These are phyloP conservation scores for Chionodraco myersi DNA, from an alignment of 2,113 vertebrate genomes.

Conservation along the genomic window DNA sequence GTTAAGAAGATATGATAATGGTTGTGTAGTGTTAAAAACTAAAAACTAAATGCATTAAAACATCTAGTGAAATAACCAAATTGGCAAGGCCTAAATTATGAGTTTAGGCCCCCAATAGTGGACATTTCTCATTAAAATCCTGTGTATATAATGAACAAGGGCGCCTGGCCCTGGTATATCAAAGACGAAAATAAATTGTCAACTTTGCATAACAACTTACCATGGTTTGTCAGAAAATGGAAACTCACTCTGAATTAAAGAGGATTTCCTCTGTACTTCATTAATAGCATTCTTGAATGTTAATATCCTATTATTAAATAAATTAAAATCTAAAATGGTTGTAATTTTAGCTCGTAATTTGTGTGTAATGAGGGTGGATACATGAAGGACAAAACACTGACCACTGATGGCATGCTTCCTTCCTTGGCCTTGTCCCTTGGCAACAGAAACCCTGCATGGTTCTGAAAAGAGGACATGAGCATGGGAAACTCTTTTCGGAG, in stretches of 20 bases:
- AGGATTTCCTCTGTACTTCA: constrained; percentile 17
- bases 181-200: constrained; percentile 5
- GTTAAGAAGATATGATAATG: background rate
- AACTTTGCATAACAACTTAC: constrained; percentile 44
- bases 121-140: constrained; percentile 4
- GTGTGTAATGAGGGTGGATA: constrained; percentile 8
- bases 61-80: constrained; percentile 4
- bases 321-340: background rate
- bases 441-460: constrained; percentile 76
- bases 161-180: background rate
- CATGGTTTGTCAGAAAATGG: constrained; percentile 52
- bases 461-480: constrained; percentile 78
- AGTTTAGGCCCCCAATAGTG: background rate
- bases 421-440: constrained; percentile 78
- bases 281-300: constrained; percentile 7
- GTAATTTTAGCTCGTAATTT: constrained; percentile 25
- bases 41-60: background rate
- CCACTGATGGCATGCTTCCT: constrained; percentile 72
- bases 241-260: constrained; percentile 24
- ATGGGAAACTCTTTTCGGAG: constrained; percentile 81
- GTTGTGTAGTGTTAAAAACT: background rate
- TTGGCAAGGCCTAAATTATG: too few relatives aligned
- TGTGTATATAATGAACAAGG: constrained; percentile 8
- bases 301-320: constrained; percentile 4
- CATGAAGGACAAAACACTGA: constrained; percentile 29